Conservation (phyloP, 2,113 vertebrate genomes). For the Gallinago paraguaiae region DNA sequence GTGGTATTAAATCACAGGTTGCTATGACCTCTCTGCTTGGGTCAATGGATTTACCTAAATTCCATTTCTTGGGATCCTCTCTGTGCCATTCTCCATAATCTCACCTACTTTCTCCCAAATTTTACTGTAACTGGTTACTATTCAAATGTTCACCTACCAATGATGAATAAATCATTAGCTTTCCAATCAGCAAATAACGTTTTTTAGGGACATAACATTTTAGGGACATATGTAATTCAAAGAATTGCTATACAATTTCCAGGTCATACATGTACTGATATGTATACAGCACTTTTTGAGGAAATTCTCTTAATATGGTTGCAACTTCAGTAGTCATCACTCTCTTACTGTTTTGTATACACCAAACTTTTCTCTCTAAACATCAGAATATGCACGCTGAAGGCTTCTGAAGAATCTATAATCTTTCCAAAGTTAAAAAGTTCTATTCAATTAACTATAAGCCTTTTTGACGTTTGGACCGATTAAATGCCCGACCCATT, state of each 20-base stretch:
- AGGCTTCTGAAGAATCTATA: background rate
- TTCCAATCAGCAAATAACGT: background rate
- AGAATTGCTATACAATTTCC: background rate
- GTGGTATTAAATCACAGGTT: background rate
- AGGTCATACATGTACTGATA: background rate
- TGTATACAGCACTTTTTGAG: background rate
- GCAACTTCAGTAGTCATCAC: background rate
- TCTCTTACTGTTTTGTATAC: background rate
- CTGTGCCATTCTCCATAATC: background rate
- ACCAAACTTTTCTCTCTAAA: background rate
- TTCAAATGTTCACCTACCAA: background rate
- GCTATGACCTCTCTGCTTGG: background rate
- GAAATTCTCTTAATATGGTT: background rate
- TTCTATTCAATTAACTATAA: background rate
- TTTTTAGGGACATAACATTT: too few species aligned
- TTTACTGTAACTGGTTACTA: background rate
- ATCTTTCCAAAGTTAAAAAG: background rate
- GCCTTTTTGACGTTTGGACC: background rate
- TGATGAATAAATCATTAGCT: background rate
- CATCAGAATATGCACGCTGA: background rate
- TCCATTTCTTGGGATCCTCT: background rate
- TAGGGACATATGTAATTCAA: background rate
- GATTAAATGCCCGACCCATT: background rate
- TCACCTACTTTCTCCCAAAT: background rate
- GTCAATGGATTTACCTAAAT: background rate